Conservation (phyloP, 2,888 invertebrate genomes). For the Cheilosia variabilis region DNA sequence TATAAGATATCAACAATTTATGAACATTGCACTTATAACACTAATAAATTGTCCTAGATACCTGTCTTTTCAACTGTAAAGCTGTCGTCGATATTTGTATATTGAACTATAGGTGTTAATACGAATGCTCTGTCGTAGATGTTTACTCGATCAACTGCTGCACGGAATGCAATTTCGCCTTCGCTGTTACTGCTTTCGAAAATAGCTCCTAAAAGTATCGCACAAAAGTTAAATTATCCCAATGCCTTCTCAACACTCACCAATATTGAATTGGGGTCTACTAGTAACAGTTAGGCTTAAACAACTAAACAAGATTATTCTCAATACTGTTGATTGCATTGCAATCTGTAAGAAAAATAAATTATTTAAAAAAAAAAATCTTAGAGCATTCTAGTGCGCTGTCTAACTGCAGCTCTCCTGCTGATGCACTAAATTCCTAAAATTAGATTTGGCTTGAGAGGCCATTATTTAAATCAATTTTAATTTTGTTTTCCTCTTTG, state of each 20-base stretch:
- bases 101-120: conserved; percentile 80
- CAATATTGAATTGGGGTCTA: conserved; percentile 61
- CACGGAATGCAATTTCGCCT: conserved; percentile 86
- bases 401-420: conserved; percentile 8
- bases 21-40: conserved; percentile 15
- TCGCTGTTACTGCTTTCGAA: conserved; percentile 85
- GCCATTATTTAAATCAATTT: background rate
- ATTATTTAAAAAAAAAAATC: background rate
- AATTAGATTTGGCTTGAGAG: conserved; percentile 56
- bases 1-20: conserved; percentile 79
- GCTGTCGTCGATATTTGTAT: conserved; percentile 81
- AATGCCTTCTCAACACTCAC: conserved; percentile 21
- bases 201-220: conserved; percentile 81
- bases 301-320: conserved; percentile 13
- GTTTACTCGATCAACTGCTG: conserved; percentile 85
- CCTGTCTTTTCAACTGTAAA: conserved; percentile 82
- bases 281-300: conserved; percentile 8
- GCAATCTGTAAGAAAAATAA: background rate
- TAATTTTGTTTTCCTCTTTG: background rate
- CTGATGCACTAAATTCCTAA: conserved; percentile 53
- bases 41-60: conserved; percentile 60
- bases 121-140: conserved; percentile 81
- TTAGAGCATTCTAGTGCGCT: conserved; percentile 23
- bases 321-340: conserved; percentile 19
- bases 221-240: background rate